Percentiles rank a stretch among this genome's conserved stretches.
Evolutionary conservation across 2,888 invertebrate species (phyloP).

Genomic region (Macrophya alboannulata): DNA sequence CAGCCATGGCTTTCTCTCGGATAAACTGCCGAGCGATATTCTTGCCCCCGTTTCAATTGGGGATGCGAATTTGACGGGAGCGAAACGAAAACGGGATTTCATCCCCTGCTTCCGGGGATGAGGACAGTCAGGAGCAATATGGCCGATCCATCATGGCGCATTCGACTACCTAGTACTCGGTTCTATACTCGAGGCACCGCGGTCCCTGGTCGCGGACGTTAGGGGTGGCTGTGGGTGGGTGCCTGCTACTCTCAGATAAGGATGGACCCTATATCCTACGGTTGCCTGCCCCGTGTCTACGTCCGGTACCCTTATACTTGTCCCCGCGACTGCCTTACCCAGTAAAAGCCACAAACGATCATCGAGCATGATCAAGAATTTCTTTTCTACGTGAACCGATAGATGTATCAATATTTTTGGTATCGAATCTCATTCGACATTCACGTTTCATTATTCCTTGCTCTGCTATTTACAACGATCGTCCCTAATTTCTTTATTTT

Average conservation of each 20-base stretch:
- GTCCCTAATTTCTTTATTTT: neutral
- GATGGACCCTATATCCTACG: conserved; percentile 75
- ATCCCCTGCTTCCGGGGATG: conserved; percentile 26
- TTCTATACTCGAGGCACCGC: conserved; percentile 52
- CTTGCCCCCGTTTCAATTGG: neutral
- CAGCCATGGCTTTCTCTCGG: neutral
- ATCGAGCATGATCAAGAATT: conserved; percentile 29
- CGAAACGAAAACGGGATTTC: neutral
- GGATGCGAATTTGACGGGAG: neutral
- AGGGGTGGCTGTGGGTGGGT: conserved; percentile 60
- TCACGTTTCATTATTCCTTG: neutral
- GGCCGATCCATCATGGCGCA: conserved; percentile 78
- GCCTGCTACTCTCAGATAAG: conserved; percentile 77
- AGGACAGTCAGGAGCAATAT: conserved; percentile 71
- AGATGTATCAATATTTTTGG: neutral
- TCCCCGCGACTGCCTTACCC: conserved; percentile 41
- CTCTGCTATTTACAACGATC: neutral
- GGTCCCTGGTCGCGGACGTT: conserved; percentile 64
- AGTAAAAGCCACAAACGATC: conserved; percentile 13
- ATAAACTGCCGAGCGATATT: neutral
- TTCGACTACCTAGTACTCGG: conserved; percentile 61
- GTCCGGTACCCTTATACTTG: conserved; percentile 60
- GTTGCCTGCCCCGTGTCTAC: conserved; percentile 63
- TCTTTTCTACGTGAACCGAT: neutral
- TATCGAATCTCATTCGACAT: neutral